Evolutionary conservation across 30 jellyfish, hydroid and myxozoan species (phyloP).

Genomic region (Aurelia aurita): DNA sequence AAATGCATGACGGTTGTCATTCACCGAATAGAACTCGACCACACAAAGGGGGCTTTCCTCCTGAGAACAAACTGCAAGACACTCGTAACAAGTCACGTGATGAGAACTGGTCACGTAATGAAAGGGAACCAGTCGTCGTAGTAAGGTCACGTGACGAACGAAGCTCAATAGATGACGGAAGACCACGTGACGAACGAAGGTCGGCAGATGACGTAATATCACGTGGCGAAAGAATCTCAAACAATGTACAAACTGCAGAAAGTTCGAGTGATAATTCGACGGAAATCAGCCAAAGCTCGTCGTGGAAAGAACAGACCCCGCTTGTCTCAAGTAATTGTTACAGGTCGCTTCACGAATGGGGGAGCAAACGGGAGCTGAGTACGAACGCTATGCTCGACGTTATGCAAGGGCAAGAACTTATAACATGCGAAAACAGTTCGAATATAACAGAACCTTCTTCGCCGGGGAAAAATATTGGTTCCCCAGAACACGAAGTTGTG

Average conservation of each 20-base stretch:
- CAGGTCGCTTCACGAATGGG: slow-evolving; percentile 37
- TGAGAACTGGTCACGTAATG: slow-evolving; percentile 1
- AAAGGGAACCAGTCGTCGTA: slow-evolving; percentile 6
- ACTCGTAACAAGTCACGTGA: slow-evolving; percentile 9
- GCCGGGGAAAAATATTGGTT: slow-evolving; percentile 20
- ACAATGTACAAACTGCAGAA: neutral
- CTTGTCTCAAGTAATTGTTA: neutral
- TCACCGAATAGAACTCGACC: neutral
- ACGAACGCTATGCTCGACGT: slow-evolving; percentile 17
- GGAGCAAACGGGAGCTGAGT: slow-evolving; percentile 8
- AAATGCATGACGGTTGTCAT: neutral
- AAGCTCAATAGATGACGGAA: neutral
- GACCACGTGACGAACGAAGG: neutral
- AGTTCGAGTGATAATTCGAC: slow-evolving; percentile 26
- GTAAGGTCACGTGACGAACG: neutral
- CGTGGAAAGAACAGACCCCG: slow-evolving; percentile 40
- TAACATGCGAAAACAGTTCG: neutral
- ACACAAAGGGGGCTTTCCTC: neutral
- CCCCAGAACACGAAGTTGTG: slow-evolving; percentile 39
- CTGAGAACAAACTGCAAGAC: neutral
- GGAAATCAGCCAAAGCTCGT: slow-evolving; percentile 28
- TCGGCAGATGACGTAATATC: neutral
- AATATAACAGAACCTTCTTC: slow-evolving; percentile 11
- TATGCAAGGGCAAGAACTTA: slow-evolving; percentile 32
- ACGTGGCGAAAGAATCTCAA: slow-evolving; percentile 15